Percentiles rank a stretch among this genome's conserved stretches.
These are phyloP conservation scores for Lasiurus cinereus DNA, from an alignment of 2,113 vertebrate genomes.

Conservation along the genomic window DNA sequence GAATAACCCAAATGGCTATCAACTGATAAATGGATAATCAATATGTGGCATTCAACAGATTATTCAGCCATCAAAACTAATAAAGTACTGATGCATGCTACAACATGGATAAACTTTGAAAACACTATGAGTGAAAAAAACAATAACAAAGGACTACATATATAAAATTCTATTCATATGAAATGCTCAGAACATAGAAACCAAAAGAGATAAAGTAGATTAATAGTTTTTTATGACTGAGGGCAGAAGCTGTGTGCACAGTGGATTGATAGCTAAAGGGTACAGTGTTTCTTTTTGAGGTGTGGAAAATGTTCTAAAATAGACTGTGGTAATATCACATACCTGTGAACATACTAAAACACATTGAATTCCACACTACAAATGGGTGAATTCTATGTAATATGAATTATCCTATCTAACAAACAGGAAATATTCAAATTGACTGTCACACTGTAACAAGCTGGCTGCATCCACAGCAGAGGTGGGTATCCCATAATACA, in stretches of 20 bases:
- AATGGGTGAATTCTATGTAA: not conserved
- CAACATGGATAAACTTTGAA: not conserved
- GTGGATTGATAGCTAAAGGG: not conserved
- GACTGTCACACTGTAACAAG: no score
- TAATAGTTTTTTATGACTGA: not conserved
- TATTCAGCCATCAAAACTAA: not conserved
- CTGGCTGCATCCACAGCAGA: no score
- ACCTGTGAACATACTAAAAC: not conserved
- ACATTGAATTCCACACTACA: not conserved
- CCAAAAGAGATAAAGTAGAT: not conserved
- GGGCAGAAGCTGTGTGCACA: not conserved
- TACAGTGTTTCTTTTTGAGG: not conserved
- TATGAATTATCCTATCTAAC: not conserved
- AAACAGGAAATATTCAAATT: no score
- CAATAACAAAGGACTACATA: not conserved
- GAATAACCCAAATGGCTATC: no score
- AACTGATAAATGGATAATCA: no score
- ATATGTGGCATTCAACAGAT: no score
- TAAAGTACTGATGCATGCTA: not conserved
- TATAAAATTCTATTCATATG: not conserved
- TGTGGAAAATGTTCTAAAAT: conserved; percentile 24
- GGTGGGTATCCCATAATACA: no score
- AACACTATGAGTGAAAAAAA: not conserved
- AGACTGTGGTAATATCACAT: not conserved
- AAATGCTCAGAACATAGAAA: not conserved